Percentiles rank a stretch among this genome's conserved stretches.
Conservation (phyloP, 2,888 invertebrate genomes). For the Spodoptera littoralis region DNA sequence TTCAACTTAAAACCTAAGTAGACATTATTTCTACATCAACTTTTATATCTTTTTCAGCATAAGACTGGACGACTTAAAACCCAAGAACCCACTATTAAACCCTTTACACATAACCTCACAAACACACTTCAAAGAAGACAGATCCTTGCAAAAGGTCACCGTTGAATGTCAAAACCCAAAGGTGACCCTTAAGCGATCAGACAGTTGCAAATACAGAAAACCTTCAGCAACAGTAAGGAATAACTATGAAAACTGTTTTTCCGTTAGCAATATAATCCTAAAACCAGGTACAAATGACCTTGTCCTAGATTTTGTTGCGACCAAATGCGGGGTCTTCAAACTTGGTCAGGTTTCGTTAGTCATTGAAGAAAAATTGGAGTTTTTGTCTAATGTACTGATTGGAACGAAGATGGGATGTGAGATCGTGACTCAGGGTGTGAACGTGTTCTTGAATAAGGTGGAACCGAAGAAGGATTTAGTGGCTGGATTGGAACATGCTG, state of each 20-base stretch:
- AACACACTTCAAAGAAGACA: constrained; percentile 94
- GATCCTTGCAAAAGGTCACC: constrained; percentile 92
- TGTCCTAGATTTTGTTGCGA: constrained; percentile 89
- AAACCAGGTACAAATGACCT: constrained; percentile 91
- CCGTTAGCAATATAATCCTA: constrained; percentile 82
- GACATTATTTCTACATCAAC: no score
- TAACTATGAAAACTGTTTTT: constrained; percentile 90
- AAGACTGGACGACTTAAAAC: constrained; percentile 90
- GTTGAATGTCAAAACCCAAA: constrained; percentile 92
- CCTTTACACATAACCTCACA: constrained; percentile 91
- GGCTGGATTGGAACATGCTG: constrained; percentile 94
- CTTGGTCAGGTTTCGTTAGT: constrained; percentile 92
- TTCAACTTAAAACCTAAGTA: no score
- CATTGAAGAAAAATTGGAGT: constrained; percentile 91
- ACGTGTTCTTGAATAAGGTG: constrained; percentile 84
- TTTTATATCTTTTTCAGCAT: constrained; percentile 70
- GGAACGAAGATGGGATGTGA: constrained; percentile 88
- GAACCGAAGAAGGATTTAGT: constrained; percentile 92
- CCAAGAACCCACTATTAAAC: constrained; percentile 88
- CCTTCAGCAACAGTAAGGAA: constrained; percentile 90
- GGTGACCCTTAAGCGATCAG: constrained; percentile 90
- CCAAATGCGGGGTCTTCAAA: constrained; percentile 91
- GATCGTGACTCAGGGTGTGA: constrained; percentile 87
- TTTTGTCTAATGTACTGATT: constrained; percentile 90
- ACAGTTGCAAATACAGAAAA: constrained; percentile 92